These are phyloP conservation scores for Caenorhabditis drosophilae DNA, from an alignment of 2,888 invertebrate species.

Conservation along the genomic window DNA sequence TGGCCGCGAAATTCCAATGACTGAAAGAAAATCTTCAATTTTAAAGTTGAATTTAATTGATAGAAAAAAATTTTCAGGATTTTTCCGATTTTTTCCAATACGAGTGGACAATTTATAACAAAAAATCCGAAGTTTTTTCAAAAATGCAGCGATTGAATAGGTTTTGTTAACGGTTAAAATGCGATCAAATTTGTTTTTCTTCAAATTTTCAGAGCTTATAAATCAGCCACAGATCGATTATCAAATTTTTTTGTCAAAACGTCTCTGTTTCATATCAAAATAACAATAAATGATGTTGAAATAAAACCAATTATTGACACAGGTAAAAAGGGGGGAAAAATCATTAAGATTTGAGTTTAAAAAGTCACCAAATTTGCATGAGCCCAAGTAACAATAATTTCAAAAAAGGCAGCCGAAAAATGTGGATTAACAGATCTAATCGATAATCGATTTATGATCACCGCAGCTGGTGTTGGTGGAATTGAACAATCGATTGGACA, in stretches of 20 bases:
- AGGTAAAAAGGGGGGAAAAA: slow-evolving; percentile 1
- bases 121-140: slow-evolving; percentile 6
- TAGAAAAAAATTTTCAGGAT: no score
- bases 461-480: slow-evolving; percentile 18
- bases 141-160: neutral
- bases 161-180: neutral
- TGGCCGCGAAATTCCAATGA: neutral
- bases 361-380: neutral
- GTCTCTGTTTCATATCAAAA: slow-evolving; percentile 11
- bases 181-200: neutral
- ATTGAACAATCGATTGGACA: slow-evolving; percentile 14
- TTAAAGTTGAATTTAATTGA: no score
- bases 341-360: neutral
- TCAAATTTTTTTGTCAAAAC: slow-evolving; percentile 23
- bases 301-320: slow-evolving; percentile 17
- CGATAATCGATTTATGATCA: slow-evolving; percentile 17
- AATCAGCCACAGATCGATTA: slow-evolving; percentile 13
- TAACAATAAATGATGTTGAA: slow-evolving; percentile 4
- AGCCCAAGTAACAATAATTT: slow-evolving; percentile 23
- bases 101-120: slow-evolving; percentile 14
- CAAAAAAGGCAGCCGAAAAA: slow-evolving; percentile 2
- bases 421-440: slow-evolving; percentile 4
- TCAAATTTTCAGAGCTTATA: slow-evolving; percentile 13
- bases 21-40: neutral
- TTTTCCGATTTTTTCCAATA: neutral